Evolutionary conservation across 2,113 vertebrate genomes (phyloP).

Genomic region (Bambusicola thoracicus): DNA sequence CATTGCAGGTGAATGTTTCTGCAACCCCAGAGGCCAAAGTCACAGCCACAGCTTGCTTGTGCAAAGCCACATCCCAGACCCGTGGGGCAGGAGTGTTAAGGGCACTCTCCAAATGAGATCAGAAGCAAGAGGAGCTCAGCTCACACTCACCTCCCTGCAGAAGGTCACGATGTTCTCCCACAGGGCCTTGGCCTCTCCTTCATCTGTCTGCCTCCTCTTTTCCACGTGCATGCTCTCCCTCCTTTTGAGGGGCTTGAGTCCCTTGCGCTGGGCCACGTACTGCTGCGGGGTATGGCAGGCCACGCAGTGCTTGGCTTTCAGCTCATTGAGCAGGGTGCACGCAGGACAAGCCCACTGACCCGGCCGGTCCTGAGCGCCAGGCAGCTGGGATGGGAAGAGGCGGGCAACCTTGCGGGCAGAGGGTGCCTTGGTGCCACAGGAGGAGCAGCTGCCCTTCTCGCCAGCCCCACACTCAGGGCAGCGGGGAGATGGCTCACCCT

Average conservation of each 20-base stretch:
- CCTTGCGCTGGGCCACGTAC: conserved; percentile 85
- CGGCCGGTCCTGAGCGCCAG: conserved; percentile 51
- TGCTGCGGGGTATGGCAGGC: conserved; percentile 95
- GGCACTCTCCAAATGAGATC: too few relatives aligned
- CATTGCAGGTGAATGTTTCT: not conserved
- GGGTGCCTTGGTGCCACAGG: conserved; percentile 63
- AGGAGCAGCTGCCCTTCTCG: conserved; percentile 58
- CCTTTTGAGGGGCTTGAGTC: conserved; percentile 85
- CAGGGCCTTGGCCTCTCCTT: conserved; percentile 96
- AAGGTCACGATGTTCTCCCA: conserved; percentile 97
- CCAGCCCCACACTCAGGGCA: conserved; percentile 79
- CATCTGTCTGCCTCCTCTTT: conserved; percentile 90
- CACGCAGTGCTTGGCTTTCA: conserved; percentile 88
- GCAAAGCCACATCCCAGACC: not conserved
- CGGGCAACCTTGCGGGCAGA: conserved; percentile 77
- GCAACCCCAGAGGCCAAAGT: not conserved
- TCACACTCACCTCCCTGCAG: conserved; percentile 90
- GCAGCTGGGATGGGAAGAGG: conserved; percentile 67
- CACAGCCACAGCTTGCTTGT: not conserved
- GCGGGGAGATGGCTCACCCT: conserved; percentile 37
- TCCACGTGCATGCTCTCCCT: conserved; percentile 95
- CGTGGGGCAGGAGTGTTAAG: rapidly evolving
- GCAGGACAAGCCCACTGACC: conserved; percentile 92
- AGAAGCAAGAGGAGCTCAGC: not conserved
- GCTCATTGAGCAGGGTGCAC: conserved; percentile 92